Percentiles rank a stretch among this genome's conserved stretches.
phyloP scores from a whole-genome alignment of 1,140 invertebrate genomes.

The Aphidius ervi region DNA sequence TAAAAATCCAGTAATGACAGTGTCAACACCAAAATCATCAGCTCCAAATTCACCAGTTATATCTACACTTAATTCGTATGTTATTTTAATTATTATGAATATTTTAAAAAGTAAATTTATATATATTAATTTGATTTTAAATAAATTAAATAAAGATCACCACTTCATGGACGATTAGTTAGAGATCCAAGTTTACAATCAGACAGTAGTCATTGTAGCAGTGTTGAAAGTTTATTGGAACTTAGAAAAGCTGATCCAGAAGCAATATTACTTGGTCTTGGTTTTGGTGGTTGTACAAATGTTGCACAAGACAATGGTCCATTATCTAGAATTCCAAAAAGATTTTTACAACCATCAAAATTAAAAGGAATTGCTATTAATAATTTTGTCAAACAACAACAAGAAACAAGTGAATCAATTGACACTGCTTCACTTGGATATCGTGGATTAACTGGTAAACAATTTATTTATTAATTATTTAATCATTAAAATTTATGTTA shows the following conservation, averaged over 20 bases:
- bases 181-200: constrained; percentile 64
- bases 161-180: constrained; percentile 38
- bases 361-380: constrained; percentile 60
- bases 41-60: constrained; percentile 43
- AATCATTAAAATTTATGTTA: background rate
- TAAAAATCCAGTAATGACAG: constrained; percentile 40
- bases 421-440: constrained; percentile 64
- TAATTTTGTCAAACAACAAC: constrained; percentile 59
- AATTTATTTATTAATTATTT: constrained; percentile 9
- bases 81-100: background rate
- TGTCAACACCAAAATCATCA: constrained; percentile 35
- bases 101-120: constrained; percentile 7
- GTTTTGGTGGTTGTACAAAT: constrained; percentile 54
- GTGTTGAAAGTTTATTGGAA: constrained; percentile 71
- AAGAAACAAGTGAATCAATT: constrained; percentile 56
- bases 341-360: constrained; percentile 61
- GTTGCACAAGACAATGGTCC: constrained; percentile 50
- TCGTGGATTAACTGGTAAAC: constrained; percentile 58
- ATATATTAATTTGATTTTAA: constrained; percentile 10
- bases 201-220: constrained; percentile 69
- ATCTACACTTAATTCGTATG: background rate
- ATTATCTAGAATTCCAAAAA: constrained; percentile 63
- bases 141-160: constrained; percentile 26
- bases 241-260: constrained; percentile 70
- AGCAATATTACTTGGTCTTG: constrained; percentile 66